Evolutionary conservation across 2,797 vertebrate species (phyloP), one percentile per base, ranked within the genome.

Genomic region (Channallabes apus): DNA sequence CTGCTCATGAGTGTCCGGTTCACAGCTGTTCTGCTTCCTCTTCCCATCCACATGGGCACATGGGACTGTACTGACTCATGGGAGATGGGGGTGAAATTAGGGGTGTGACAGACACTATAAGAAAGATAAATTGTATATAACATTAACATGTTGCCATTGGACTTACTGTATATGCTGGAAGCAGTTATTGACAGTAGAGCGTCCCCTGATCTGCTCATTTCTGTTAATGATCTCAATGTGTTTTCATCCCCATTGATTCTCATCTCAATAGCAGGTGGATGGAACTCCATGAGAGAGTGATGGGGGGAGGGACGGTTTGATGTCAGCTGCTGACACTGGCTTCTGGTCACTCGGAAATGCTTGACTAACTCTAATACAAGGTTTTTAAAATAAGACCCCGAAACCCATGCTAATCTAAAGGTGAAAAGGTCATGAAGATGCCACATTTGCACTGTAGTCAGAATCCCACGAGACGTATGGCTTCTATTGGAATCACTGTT

Each of bases 311-410:
- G 41, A 2, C 4, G 8, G 41, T 8, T 54, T 88, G 56, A 77
- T 91, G 91, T 94, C 94, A 96, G 94, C 94, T 96, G 95, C 90
- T 93, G 94, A 92, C 94, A 91, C 92, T 91, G 91, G 91, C 88
- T 89, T 90, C 73, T 90, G 93, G 93, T 91, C 94, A 94, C 90
- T 94, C 93, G 92, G 94, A 93, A 95, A 80, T 72, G 92, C 92
- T 90, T 91, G 91, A 91, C 89, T 92, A 90, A 91, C 93, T 93
- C 89, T 90, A 64, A 91, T 90, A 89, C 86, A 82, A 87, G 91
- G 89, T 91, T 91, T 54, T 93, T 94, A 91, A 88, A 82, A 89
- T 88, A 75, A 51, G 35, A 68, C 92, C 93, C 90, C 87, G 87
- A 89, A 89, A 90, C 91, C 93, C 91, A 88, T 51, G 84, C 91